These are phyloP conservation scores for Augiades crinisus DNA, from an alignment of 2,888 invertebrate species.

Conservation along the genomic window DNA sequence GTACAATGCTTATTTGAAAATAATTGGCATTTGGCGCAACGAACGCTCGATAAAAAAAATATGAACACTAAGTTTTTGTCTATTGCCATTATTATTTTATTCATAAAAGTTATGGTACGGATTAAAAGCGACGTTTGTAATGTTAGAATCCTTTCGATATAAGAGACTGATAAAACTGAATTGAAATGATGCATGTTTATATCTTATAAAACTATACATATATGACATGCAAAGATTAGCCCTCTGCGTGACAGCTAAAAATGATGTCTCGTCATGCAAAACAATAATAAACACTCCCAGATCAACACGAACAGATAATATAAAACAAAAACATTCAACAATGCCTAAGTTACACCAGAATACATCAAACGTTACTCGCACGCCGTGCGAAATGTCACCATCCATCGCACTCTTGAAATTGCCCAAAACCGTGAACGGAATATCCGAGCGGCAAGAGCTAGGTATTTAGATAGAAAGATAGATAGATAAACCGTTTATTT, in stretches of 20 bases:
- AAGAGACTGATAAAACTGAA: no score
- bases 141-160: no score
- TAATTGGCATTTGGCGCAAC: not conserved
- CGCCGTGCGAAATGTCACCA: not conserved
- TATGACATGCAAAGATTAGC: no score
- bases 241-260: no score
- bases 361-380: not conserved
- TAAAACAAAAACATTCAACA: not conserved
- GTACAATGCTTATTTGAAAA: not conserved
- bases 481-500: no score
- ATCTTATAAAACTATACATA: not conserved
- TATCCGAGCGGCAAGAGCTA: not conserved
- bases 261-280: slow-evolving; percentile 13
- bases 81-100: not conserved
- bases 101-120: no score
- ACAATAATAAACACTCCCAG: not conserved
- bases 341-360: not conserved
- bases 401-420: not conserved
- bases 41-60: not conserved
- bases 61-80: not conserved
- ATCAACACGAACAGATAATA: not conserved
- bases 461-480: no score
- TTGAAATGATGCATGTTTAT: not conserved
- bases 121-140: no score
- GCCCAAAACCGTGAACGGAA: not conserved